Base-by-base conservation (phyloP, 2,797 vertebrate genomes). In the Notoglanidium macrostoma region DNA sequence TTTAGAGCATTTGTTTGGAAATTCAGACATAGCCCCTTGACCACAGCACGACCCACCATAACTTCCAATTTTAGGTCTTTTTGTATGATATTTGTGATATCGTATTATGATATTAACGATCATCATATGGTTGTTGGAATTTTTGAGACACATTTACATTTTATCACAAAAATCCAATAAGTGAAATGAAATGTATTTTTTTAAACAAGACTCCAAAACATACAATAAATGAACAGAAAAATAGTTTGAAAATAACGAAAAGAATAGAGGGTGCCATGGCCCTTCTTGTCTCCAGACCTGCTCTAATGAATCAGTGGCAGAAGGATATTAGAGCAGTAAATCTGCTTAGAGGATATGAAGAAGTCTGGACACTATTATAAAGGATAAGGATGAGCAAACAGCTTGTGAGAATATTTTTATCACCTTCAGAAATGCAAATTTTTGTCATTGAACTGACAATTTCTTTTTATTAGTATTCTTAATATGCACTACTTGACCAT, bases 391-490 rank as follows among this genome's bases (percentile, higher is more conserved):
- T 40, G 17, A 8, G 17, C 35, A 70, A 70, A 40, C 67, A 29
- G 3, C 35, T 12, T 70, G 40, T 40, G 19, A 40, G 32, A 35
- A 35, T 19, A 17, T 35, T 40, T 23, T 26, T 46, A 46, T 73
- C 40, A 46, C 40, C 23, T 26, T 73, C 4, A 46, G 23, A 46
- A 73, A 44, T 40, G 21, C 21, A 46, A 73, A 73, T 9, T 46
- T 73, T 73, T 73, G 21, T 73, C 40, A 73, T 12, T 73, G 19
- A 73, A 44, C 70, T 73, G 70, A 73, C 14, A 19, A 73, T 73
- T 19, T 5, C 12, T 35, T 68, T 40, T 70, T 6, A 40, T 68
- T 68, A 17, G 15, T 19, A 70, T 67, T 67, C 63, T 29, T 6
- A 35, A 68, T 29, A 40, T 35, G 8, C 17, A 70, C 12, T 40